phyloP scores from a whole-genome alignment of 1,140 invertebrate species.

The Trinorchestia longiramus region DNA sequence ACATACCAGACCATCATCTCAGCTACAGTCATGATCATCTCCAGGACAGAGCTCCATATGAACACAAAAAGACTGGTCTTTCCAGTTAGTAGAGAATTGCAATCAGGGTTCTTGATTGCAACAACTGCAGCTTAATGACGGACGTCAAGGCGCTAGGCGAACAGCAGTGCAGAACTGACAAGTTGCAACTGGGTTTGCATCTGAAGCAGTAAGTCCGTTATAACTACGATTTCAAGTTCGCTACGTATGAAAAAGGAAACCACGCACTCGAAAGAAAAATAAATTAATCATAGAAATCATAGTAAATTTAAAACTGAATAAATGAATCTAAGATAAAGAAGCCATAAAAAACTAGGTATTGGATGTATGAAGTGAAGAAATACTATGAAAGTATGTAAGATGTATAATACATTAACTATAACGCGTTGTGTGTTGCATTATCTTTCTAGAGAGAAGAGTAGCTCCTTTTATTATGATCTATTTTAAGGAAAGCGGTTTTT shows the following conservation, averaged over 20 bases:
- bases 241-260: background rate
- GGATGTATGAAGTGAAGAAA: too few species aligned
- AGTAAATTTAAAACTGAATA: background rate
- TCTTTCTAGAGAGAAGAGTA: background rate
- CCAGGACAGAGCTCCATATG: background rate
- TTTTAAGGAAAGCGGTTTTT: background rate
- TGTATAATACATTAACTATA: background rate
- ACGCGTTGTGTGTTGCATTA: background rate
- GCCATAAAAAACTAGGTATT: too few species aligned
- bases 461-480: background rate
- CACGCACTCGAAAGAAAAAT: background rate
- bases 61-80: background rate
- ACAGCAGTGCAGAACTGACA: background rate
- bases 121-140: background rate
- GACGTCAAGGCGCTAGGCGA: background rate
- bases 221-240: background rate
- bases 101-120: background rate
- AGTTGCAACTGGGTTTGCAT: background rate
- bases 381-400: background rate
- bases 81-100: background rate
- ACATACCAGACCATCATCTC: background rate
- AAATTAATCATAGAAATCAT: background rate
- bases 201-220: background rate
- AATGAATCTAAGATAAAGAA: background rate
- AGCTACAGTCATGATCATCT: background rate